Evolutionary conservation across 2,888 invertebrate genomes (phyloP), one percentile per base, ranked within the genome.

Genomic region (Phalangium opilio): DNA sequence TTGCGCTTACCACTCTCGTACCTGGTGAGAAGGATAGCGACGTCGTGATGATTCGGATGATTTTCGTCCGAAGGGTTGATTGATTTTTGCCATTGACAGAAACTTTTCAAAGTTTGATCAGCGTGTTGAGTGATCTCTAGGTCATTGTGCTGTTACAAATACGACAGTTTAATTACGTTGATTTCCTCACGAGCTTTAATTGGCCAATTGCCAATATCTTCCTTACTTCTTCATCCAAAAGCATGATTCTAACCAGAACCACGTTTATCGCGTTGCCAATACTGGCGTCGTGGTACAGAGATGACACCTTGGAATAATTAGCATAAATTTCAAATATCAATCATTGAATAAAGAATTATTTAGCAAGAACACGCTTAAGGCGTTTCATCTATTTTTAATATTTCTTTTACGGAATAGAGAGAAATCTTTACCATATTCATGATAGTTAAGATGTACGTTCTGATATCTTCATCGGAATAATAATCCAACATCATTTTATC

Each of bases 251-350:
- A 12, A 89, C 87, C 34, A 90, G 80, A n/a, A 83, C 82, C 50
- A 90, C 78, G 66, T 86, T 84, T 59, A 90, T 81, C 63, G 82
- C 81, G 68, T 89, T 89, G 43, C 89, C 89, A 58, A 90, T 84
- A 45, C 81, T 82, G 4, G 86, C 84, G 61, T 85, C 84, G 70
- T 80, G 79, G 66, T 83, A 85, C n/a, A 85, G 39, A 33, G 50
- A 50, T 3, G 58, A 56, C 5, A 58, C 57, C 58, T 58, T 39
- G 8, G 8, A 27, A n/a, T n/a, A n/a, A n/a, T 7, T 27, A 27
- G 27, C 27, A 27, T 27, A 27, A 8, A 8, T 7, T 4, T 27
- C 27, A 27, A 27, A 27, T 27, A 27, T n/a, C n/a, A n/a, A n/a
- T n/a, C n/a, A n/a, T n/a, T n/a, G n/a, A n/a, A 27, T 27, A 4